Evolutionary conservation across 1,140 invertebrate genomes (phyloP), one percentile per base, ranked within the genome.

Genomic region (Euwallacea similis): DNA sequence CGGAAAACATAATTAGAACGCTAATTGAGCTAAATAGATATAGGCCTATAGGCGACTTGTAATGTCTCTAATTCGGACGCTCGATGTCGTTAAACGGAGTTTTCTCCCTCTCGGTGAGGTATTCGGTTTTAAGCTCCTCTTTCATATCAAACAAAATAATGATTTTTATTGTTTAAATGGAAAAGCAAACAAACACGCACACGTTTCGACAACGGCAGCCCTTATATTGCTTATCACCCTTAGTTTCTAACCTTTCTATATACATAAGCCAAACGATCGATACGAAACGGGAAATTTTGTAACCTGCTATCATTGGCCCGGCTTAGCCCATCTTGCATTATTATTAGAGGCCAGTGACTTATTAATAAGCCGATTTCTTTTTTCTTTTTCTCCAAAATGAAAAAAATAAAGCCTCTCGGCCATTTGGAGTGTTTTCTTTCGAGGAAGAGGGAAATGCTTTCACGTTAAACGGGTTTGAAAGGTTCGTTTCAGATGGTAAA

Each of bases 231-330:
- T 67, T 53, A 67, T 59, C 66, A 53, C 42, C 47, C 66, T 62
- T 69, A 62, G 62, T 59, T 69, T 53, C 67, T 69, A 63, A 55
- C 46, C 58, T 61, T 62, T 69, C 67, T 58, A 69, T 69, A 58
- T 69, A 33, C 21, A 33, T 33, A 69, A 69, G 59, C 47, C 11
- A 53, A 61, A 62, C 67, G 67, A 62, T 69, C 67, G 58, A 69
- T 69, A 69, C 59, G 15, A 56, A 53, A 61, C 47, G 60, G 58
- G 56, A 61, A 63, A 54, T 50, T 69, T 69, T 63, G 59, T 69
- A 56, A 61, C 67, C 67, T 62, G 67, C 47, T 61, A 69, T 69
- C 67, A 58, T 67, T 69, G 67, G 59, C 58, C 59, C 56, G 67
- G 53, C 59, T 42, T 69, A 53, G 58, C 58, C 59, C 66, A 58